Evolutionary conservation across 2,797 vertebrate species (phyloP), one percentile per base, ranked within the genome.

Genomic region (Myripristis murdjan): DNA sequence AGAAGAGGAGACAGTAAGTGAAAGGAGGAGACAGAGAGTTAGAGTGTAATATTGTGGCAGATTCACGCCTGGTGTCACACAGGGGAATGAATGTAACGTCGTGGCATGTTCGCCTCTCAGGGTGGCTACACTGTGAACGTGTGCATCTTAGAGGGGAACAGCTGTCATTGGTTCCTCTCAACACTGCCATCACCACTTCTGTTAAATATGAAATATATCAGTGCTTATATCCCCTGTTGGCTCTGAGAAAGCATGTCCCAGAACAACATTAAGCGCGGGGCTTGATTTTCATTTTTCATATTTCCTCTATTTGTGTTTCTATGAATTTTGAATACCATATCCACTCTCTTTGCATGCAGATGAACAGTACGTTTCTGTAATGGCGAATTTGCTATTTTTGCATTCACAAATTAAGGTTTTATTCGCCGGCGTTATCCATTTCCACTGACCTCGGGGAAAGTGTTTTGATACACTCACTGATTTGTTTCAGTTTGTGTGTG

Each of bases 161-260:
- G 84, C 88, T 91, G 91, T 91, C 89, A 89, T 79, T 81, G 82
- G 74, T 66, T 89, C 64, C 77, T 86, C 80, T 81, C 77, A 81
- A 75, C 72, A 63, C 74, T 89, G 87, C 84, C 84, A 75, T 87
- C 83, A 75, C 77, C 78, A 61, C 85, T 88, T 78, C 48, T 83
- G 84, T 88, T 89, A 84, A 87, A 89, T 86, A 86, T 87, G 77
- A 91, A 83, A 87, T 64, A 62, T 77, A 84, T 75, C 82, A 79
- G 66, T 15, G 16, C 70, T 77, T 70, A 57, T 80, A 70, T 79
- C 68, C 78, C 81, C 69, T 18, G 62, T 41, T 9, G 74, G 62
- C 66, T 64, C 58, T 10, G 54, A 74, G 71, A 61, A 70, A 15
- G n/a, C 57, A 52, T 16, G 41, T 41, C 72, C 64, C 70, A 67